Percentiles rank a stretch among this genome's conserved stretches.
Conservation (phyloP, 2,113 vertebrate genomes). For the Mola mola region DNA sequence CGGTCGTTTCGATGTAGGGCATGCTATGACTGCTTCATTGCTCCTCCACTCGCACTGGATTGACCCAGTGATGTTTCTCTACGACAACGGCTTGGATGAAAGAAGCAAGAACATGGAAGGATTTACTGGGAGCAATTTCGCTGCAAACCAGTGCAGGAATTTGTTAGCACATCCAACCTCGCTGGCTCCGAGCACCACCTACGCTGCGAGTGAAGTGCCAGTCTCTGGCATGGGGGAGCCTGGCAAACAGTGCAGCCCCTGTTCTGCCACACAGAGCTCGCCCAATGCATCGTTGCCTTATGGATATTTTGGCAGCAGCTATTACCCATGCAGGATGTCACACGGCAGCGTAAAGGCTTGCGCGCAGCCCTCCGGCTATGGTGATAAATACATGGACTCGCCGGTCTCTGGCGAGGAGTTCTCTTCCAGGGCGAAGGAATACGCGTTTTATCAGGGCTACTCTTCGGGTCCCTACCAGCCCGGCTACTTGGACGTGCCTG, state of each 20-base stretch:
- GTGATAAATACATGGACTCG: constrained; percentile 95
- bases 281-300: constrained; percentile 94
- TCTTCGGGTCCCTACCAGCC: constrained; percentile 93
- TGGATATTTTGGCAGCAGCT: constrained; percentile 96
- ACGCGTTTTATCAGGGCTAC: constrained; percentile 97
- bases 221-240: constrained; percentile 91
- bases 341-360: constrained; percentile 93
- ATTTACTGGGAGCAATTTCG: constrained; percentile 91
- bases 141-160: constrained; percentile 95
- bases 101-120: constrained; percentile 98
- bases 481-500: constrained; percentile 95
- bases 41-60: constrained; percentile 99
- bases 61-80: constrained; percentile 99
- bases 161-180: constrained; percentile 94
- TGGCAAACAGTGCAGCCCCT: constrained; percentile 97
- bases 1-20: constrained; percentile 93
- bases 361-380: constrained; percentile 90
- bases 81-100: constrained; percentile 94
- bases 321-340: constrained; percentile 96
- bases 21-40: constrained; percentile 99
- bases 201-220: constrained; percentile 87
- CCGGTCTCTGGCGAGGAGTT: constrained; percentile 94
- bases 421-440: constrained; percentile 93
- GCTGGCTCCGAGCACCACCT: constrained; percentile 88
- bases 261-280: constrained; percentile 91